Percentiles rank a stretch among this genome's conserved stretches.
These are phyloP conservation scores for Xestia ashworthii DNA, from an alignment of 2,888 invertebrate species.

Conservation along the genomic window DNA sequence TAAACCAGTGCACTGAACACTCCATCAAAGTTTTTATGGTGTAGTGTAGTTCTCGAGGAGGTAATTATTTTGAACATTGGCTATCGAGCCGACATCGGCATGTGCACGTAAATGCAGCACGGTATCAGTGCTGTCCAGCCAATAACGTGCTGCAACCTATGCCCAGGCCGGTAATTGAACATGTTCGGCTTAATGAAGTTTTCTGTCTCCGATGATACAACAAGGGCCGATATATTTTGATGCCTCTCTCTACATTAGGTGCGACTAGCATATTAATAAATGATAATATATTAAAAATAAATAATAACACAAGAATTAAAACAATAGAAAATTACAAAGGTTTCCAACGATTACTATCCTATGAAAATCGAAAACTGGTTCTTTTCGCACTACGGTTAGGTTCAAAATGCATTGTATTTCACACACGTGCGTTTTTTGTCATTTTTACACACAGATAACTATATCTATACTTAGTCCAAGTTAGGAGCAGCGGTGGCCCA, in stretches of 20 bases:
- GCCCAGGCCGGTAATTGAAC: conserved; percentile 83
- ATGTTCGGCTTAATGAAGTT: conserved; percentile 85
- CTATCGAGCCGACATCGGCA: conserved; percentile 34
- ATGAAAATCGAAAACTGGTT: not conserved
- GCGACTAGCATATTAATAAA: conserved; percentile 1
- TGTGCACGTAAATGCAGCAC: conserved; percentile 43
- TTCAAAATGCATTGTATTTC: no score
- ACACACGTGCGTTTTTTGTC: no score
- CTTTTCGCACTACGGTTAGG: no score
- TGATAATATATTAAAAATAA: no score
- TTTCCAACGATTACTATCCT: not conserved
- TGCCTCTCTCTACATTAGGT: not conserved
- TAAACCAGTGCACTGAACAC: conserved; percentile 50
- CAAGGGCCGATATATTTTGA: conserved; percentile 24
- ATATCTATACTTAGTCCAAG: no score
- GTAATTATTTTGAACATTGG: conserved; percentile 50
- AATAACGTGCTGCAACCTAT: conserved; percentile 69
- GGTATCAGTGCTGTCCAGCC: conserved; percentile 66
- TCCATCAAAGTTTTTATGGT: conserved; percentile 55
- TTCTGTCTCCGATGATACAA: conserved; percentile 72
- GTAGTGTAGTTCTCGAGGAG: conserved; percentile 27
- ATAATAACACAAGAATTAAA: not conserved
- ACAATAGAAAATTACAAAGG: not conserved
- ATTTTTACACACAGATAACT: no score
- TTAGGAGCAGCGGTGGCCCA: no score